phyloP scores from a whole-genome alignment of 2,888 invertebrate genomes.

The Dascillus cervinus region DNA sequence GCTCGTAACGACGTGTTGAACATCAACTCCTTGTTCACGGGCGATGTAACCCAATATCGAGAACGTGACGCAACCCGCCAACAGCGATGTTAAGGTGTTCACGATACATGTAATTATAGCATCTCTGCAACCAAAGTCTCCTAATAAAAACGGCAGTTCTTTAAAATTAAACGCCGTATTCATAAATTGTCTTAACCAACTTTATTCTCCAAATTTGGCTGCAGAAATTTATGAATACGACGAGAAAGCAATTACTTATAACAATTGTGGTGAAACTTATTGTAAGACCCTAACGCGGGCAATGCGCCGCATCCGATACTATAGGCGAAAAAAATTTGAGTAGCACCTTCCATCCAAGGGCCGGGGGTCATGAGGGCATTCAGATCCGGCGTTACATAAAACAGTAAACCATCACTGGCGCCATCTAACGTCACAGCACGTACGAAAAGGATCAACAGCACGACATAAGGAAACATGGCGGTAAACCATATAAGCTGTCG shows the following conservation, averaged over 20 bases:
- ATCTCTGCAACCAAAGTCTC: slow-evolving; percentile 48
- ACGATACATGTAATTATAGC: slow-evolving; percentile 64
- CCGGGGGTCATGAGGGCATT: slow-evolving; percentile 45
- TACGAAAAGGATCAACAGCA: slow-evolving; percentile 57
- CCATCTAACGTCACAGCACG: slow-evolving; percentile 62
- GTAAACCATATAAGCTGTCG: slow-evolving; percentile 66
- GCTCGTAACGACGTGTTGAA: slow-evolving; percentile 49
- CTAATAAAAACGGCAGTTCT: neutral
- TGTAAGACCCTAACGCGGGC: slow-evolving; percentile 66
- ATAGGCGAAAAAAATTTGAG: slow-evolving; percentile 72
- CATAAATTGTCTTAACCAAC: no score
- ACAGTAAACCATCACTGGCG: slow-evolving; percentile 54
- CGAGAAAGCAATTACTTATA: slow-evolving; percentile 49
- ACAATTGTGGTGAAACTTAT: slow-evolving; percentile 69
- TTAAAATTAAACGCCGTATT: no score
- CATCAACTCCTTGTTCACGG: slow-evolving; percentile 44
- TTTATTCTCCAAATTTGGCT: no score
- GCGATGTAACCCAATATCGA: slow-evolving; percentile 67
- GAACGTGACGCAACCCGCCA: slow-evolving; percentile 70
- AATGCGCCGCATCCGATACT: slow-evolving; percentile 71
- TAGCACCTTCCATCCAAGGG: slow-evolving; percentile 69
- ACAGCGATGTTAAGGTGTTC: slow-evolving; percentile 63
- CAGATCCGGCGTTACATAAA: slow-evolving; percentile 60
- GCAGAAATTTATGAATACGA: no score
- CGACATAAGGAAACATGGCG: slow-evolving; percentile 65